phyloP scores from a whole-genome alignment of 2,888 invertebrate species.

The Oscheius sp. region DNA sequence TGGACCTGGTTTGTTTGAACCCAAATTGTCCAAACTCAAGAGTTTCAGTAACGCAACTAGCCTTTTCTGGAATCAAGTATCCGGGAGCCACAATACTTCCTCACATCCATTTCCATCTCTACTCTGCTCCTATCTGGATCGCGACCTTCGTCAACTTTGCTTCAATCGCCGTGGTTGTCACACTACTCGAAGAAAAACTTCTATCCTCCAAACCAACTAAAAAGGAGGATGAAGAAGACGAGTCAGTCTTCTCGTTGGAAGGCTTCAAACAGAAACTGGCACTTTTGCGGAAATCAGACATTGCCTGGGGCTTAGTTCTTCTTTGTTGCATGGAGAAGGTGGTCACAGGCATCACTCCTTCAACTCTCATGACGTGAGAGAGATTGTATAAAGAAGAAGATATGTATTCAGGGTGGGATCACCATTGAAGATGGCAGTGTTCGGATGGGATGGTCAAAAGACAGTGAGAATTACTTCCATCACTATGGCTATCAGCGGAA shows the following conservation, averaged over 20 bases:
- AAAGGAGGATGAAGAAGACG: constrained; percentile 33
- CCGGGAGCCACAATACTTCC: constrained; percentile 45
- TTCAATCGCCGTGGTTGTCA: constrained; percentile 44
- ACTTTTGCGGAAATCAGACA: constrained; percentile 33
- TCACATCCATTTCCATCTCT: constrained; percentile 55
- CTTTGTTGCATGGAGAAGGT: constrained; percentile 52
- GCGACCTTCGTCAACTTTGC: constrained; percentile 52
- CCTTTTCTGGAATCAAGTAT: constrained; percentile 46
- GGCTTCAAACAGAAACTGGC: constrained; percentile 41
- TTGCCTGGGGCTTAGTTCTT: constrained; percentile 48
- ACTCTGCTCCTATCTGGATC: constrained; percentile 57
- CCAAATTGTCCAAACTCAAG: background rate
- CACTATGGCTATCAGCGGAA: constrained; percentile 42
- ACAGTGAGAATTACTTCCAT: constrained; percentile 46
- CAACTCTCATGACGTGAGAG: constrained; percentile 44
- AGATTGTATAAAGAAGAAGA: background rate
- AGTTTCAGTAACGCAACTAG: constrained; percentile 50
- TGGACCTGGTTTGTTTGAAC: constrained; percentile 42
- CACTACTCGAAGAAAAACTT: constrained; percentile 31
- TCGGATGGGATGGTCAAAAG: constrained; percentile 48
- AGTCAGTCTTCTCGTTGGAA: constrained; percentile 6
- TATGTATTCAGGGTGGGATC: constrained; percentile 33
- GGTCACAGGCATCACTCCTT: constrained; percentile 39
- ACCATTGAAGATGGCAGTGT: constrained; percentile 48
- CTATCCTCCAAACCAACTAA: constrained; percentile 39